phyloP scores from a whole-genome alignment of 2,888 invertebrate species.

The Cerceris ruficornis region DNA sequence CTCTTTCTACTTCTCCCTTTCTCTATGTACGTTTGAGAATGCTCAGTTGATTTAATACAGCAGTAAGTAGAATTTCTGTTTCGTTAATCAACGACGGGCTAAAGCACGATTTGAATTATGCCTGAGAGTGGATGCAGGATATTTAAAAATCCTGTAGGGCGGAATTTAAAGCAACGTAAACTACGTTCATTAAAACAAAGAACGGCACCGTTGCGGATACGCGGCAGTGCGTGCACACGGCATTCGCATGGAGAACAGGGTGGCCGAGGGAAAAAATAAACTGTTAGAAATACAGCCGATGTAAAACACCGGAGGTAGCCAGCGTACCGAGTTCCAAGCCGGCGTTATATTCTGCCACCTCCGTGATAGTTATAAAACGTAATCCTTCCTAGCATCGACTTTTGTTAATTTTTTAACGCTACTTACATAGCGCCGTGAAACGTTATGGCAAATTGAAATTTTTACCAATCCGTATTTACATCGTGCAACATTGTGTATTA shows the following conservation, averaged over 20 bases:
- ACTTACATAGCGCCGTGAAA: no score
- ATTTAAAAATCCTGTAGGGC: conserved; percentile 53
- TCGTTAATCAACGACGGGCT: conserved; percentile 38
- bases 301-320: conserved; percentile 48
- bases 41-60: neutral
- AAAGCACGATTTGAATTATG: conserved; percentile 46
- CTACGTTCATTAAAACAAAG: conserved; percentile 58
- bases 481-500: no score
- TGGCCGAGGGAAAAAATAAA: conserved; percentile 33
- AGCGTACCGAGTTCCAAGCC: conserved; percentile 37
- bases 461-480: no score
- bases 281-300: conserved; percentile 51
- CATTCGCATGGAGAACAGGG: conserved; percentile 23
- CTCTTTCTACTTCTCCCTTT: neutral
- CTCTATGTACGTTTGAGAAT: neutral
- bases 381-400: conserved; percentile 42
- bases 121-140: conserved; percentile 32
- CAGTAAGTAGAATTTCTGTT: conserved; percentile 6
- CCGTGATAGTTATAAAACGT: conserved; percentile 34
- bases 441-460: no score
- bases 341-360: conserved; percentile 16
- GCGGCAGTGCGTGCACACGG: conserved; percentile 53
- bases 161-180: conserved; percentile 55
- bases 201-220: conserved; percentile 52
- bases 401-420: conserved; percentile 34